These are phyloP conservation scores for Teleopsis dalmanni DNA, from an alignment of 1,140 invertebrate species.

Conservation along the genomic window DNA sequence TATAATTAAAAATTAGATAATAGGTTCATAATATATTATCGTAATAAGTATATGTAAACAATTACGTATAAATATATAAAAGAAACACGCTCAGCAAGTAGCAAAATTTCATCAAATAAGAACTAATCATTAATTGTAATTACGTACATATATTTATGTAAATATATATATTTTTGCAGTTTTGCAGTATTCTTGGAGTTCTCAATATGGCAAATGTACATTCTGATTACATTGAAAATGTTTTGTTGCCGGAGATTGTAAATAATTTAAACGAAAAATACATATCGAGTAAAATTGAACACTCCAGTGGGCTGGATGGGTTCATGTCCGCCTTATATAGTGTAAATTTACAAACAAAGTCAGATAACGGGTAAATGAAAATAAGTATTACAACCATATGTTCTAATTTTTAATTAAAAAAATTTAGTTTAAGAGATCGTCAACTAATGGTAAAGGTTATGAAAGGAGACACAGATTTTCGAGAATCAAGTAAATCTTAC, in stretches of 20 bases:
- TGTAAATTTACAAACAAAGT: conserved; percentile 20
- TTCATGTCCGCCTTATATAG: conserved; percentile 41
- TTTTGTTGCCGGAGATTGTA: conserved; percentile 27
- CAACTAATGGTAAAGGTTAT: conserved; percentile 35
- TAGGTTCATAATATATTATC: too few relatives aligned
- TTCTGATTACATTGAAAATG: conserved; percentile 27
- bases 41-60: too few relatives aligned
- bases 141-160: too few relatives aligned
- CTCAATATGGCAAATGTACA: conserved; percentile 17
- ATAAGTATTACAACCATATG: background rate
- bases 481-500: conserved; percentile 29
- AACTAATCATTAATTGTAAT: too few relatives aligned
- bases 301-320: conserved; percentile 30
- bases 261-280: conserved; percentile 22
- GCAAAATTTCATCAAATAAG: too few relatives aligned
- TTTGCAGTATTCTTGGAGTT: too few relatives aligned
- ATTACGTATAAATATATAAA: too few relatives aligned
- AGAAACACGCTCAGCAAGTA: too few relatives aligned
- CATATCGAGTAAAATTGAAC: conserved; percentile 18
- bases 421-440: conserved; percentile 12
- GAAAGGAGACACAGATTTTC: conserved; percentile 31
- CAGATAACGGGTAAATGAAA: conserved; percentile 8
- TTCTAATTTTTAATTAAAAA: background rate
- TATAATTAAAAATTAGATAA: too few relatives aligned
- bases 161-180: too few relatives aligned